Base-by-base conservation (phyloP, 2,113 vertebrate species). In the Elephantulus edwardii region DNA sequence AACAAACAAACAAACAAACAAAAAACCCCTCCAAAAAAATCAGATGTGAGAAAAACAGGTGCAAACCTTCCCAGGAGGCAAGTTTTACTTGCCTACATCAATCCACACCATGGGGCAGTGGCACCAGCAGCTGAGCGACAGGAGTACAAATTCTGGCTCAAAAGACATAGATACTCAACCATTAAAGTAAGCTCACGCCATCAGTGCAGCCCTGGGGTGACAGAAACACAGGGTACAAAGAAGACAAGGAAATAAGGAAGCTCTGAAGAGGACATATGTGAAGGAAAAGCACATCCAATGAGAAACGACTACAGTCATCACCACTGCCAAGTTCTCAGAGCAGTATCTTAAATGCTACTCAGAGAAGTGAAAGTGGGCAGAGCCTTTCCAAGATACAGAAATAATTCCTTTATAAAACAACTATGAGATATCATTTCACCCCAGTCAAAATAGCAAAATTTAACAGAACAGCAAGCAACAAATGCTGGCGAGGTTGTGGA, bases 241-340 rank as follows among this genome's bases (percentile, higher is more conserved):
- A 12, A 19, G 42, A 87, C 83, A 92, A 5, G n/a, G 77, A 89
- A 86, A 82, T 66, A 9, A 60, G 72, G 17, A 78, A 48, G 77
- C 8, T 70, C 33, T 75, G n/a, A 81, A 91, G 58, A 71, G 1
- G 38, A 60, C 22, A 11, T 54, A 38, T 56, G n/a, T 22, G 17
- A 82, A 58, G 62, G 54, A 85, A 76, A 76, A 66, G 26, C 8
- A 46, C 24, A 81, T 66, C n/a, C 13, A 89, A 8, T 68, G 86
- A 74, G 17, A 60, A 62, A 58, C 28, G 50, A 76, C 30, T 35
- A 56, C 1, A 85, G 33, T 5, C 52, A 17, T 52, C 70, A 60
- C 58, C 35, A 40, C 1, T 88, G 71, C 26, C n/a, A 48, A 90
- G 54, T 72, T 78, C 20, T 83, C 58, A 72, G 5, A 83, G 38